Percentiles rank a stretch among this genome's conserved stretches.
These are phyloP conservation scores for Aix galericulata DNA, from an alignment of 2,113 vertebrate species.

Conservation along the genomic window DNA sequence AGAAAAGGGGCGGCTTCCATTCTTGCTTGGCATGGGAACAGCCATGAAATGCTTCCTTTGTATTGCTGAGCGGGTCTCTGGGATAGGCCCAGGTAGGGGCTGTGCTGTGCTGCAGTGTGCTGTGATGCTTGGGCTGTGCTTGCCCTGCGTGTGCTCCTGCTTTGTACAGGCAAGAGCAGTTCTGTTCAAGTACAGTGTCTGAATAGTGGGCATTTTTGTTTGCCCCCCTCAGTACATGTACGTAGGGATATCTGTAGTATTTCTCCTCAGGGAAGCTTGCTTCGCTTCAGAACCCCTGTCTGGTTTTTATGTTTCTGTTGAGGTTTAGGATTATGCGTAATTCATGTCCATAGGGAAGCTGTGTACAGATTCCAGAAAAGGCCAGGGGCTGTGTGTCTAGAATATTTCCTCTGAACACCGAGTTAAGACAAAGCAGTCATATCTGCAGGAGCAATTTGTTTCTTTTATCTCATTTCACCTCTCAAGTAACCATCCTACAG, in stretches of 20 bases:
- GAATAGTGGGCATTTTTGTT: background rate
- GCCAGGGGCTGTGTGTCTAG: background rate
- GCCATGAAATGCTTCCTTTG: background rate
- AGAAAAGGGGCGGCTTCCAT: background rate
- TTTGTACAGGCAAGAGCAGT: background rate
- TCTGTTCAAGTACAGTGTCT: background rate
- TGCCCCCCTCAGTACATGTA: fast-evolving
- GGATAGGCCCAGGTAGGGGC: background rate
- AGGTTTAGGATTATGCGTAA: background rate
- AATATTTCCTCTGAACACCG: background rate
- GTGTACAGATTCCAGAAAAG: background rate
- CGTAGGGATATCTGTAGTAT: background rate
- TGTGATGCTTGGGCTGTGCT: background rate
- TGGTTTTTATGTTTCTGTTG: background rate
- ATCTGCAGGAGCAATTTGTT: background rate
- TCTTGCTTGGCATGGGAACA: background rate
- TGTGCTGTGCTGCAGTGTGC: background rate
- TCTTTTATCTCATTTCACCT: background rate
- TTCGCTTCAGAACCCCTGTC: constrained; percentile 6
- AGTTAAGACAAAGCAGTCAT: background rate
- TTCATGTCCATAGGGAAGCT: background rate
- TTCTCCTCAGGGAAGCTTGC: background rate
- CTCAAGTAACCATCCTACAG: background rate
- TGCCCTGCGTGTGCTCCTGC: background rate
- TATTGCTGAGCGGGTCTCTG: background rate